phyloP scores from a whole-genome alignment of 2,888 invertebrate genomes.

The Helobdella robusta region DNA sequence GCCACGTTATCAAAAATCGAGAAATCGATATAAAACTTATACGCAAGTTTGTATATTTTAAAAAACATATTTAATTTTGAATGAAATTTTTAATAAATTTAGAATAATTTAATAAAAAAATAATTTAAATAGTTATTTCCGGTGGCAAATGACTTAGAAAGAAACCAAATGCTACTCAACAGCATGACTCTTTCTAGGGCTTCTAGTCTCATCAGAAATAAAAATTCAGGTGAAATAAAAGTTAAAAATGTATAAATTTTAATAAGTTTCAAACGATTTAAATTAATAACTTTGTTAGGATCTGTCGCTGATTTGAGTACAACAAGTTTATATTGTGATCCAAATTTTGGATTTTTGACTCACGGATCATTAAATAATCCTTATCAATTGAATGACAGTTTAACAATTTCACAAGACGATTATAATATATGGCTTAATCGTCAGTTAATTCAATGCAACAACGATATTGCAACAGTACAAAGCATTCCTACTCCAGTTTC shows the following conservation, averaged over 20 bases:
- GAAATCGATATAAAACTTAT: conserved; percentile 14
- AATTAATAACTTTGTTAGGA: too few species aligned
- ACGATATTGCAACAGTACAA: too few species aligned
- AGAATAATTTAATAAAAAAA: not conserved
- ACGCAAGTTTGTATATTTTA: not conserved
- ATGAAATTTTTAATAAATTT: not conserved
- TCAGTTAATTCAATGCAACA: conserved; percentile 17
- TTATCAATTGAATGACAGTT: not conserved
- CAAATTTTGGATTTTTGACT: not conserved
- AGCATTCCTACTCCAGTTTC: not conserved
- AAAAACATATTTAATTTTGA: not conserved
- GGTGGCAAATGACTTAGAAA: not conserved
- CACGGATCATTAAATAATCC: not conserved
- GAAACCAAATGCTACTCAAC: conserved; percentile 9
- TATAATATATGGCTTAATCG: conserved; percentile 21
- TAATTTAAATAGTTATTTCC: not conserved
- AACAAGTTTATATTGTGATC: conserved; percentile 12
- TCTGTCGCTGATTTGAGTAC: conserved; percentile 23
- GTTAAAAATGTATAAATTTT: not conserved
- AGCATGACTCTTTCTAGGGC: conserved; percentile 14
- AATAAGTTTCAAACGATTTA: too few species aligned
- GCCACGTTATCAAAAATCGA: conserved; percentile 24
- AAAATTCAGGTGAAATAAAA: not conserved
- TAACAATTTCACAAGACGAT: conserved; percentile 22
- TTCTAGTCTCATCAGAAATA: conserved; percentile 13